Conservation (phyloP, 1,140 invertebrate genomes). For the Polypedilum vanderplanki region DNA sequence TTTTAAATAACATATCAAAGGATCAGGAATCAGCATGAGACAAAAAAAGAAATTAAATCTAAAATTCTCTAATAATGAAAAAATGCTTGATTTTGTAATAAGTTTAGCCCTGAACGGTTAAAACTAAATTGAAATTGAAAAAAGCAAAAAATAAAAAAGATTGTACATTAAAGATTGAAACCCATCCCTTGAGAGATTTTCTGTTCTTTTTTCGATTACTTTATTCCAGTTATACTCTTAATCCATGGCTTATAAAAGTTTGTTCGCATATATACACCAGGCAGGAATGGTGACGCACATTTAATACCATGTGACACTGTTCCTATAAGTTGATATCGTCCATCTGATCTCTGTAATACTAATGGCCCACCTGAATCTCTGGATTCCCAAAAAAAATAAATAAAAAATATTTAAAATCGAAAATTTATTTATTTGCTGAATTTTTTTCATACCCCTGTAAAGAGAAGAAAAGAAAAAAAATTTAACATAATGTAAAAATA, state of each 20-base stretch:
- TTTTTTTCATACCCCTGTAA: not conserved
- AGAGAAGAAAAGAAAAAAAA: constrained; percentile 32
- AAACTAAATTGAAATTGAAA: not conserved
- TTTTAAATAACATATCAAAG: not conserved
- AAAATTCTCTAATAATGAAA: constrained; percentile 12
- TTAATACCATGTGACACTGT: constrained; percentile 94
- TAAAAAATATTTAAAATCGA: constrained; percentile 24
- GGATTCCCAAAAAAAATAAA: constrained; percentile 48
- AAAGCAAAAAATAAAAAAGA: no score
- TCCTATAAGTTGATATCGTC: constrained; percentile 81
- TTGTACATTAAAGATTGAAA: constrained; percentile 3
- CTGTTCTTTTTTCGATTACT: constrained; percentile 36
- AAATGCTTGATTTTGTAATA: not conserved
- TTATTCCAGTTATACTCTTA: constrained; percentile 71
- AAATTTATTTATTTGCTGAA: not conserved
- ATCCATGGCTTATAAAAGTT: constrained; percentile 88
- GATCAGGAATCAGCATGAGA: not conserved
- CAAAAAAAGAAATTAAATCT: not conserved
- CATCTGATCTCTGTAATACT: constrained; percentile 73
- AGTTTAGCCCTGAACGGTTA: not conserved
- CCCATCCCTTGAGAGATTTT: not conserved
- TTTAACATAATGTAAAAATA: constrained; percentile 28
- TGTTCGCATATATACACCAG: constrained; percentile 88
- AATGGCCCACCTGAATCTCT: constrained; percentile 91
- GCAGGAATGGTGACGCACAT: constrained; percentile 82